Evolutionary conservation across 2,888 invertebrate genomes (phyloP), one percentile per base, ranked within the genome.

Genomic region (Caenorhabditis sp.): DNA sequence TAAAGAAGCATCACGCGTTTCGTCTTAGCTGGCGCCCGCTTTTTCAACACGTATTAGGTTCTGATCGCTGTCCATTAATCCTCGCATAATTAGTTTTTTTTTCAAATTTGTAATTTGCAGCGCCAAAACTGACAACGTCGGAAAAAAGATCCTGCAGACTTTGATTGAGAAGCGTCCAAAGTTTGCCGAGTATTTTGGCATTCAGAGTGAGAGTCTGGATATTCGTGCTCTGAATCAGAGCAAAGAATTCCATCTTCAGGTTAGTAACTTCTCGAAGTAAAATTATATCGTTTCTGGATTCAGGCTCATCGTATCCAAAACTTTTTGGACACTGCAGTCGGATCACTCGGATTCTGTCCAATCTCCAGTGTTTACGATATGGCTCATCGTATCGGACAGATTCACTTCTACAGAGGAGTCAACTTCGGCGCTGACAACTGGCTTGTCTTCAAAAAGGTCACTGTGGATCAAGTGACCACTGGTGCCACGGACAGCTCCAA

Each of bases 351-450:
- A n/a, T 89, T 88, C 76, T 89, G 89, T 49, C 89, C 89, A 10
- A 87, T 89, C 6, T 85, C 89, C 6, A 86, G 87, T 54, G 85
- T 90, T 54, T 89, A 89, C 59, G 89, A 89, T 64, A 90, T 90
- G 90, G 89, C 90, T 3, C 89, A 88, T 64, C 83, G 89, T 22
- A 89, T 90, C 35, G 90, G 90, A 41, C 90, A 89, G 61, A 90
- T 90, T 47, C 90, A 90, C 51, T 90, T 89, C 80, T 90, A 90
- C 79, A 86, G 89, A 76, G 90, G 90, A 54, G 89, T 90, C 63
- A 90, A 90, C 74, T 90, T 90, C 69, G 90, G 89, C 4, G 90
- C 90, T 2, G 89, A 89, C 58, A 90, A 90, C 77, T 90, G 90
- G 90, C 86, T 90, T 10, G 90, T 89, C 0, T 90, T 90, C 88